These are phyloP conservation scores for Phorcus lineatus DNA, from an alignment of 2,888 invertebrate species.

Conservation along the genomic window DNA sequence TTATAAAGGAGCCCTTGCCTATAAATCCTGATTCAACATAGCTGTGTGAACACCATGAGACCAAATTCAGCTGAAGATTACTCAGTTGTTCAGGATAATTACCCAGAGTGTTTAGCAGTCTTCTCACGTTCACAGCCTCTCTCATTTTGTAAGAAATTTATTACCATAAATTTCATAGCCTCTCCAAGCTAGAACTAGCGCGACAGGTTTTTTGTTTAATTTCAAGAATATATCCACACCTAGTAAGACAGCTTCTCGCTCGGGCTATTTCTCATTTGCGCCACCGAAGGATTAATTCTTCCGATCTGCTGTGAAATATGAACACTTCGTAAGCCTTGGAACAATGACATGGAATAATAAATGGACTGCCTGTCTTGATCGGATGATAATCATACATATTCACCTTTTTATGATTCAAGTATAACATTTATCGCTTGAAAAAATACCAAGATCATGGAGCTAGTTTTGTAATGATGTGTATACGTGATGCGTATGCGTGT, in stretches of 20 bases:
- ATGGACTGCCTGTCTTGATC: background rate
- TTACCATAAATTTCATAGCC: slow-evolving; percentile 14
- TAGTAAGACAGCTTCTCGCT: background rate
- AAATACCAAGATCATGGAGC: no score
- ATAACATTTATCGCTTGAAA: no score
- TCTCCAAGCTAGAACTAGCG: background rate
- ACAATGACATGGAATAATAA: background rate
- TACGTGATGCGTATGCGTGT: no score
- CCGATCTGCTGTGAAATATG: slow-evolving; percentile 13
- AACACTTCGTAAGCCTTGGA: background rate
- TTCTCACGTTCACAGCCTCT: slow-evolving; percentile 13
- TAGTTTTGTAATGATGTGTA: no score
- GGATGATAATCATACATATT: background rate
- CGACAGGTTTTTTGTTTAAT: background rate
- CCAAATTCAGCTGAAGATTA: slow-evolving; percentile 11
- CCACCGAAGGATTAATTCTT: background rate
- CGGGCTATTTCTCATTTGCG: background rate
- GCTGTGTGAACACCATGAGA: slow-evolving; percentile 4
- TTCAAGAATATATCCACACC: background rate
- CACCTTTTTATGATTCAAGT: no score
- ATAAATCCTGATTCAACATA: slow-evolving; percentile 18
- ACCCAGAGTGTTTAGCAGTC: background rate
- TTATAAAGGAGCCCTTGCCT: background rate
- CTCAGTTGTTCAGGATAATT: slow-evolving; percentile 11
- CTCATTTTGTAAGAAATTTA: slow-evolving; percentile 6